Conservation (phyloP, 1,140 invertebrate species). For the Pomacea maculata region DNA sequence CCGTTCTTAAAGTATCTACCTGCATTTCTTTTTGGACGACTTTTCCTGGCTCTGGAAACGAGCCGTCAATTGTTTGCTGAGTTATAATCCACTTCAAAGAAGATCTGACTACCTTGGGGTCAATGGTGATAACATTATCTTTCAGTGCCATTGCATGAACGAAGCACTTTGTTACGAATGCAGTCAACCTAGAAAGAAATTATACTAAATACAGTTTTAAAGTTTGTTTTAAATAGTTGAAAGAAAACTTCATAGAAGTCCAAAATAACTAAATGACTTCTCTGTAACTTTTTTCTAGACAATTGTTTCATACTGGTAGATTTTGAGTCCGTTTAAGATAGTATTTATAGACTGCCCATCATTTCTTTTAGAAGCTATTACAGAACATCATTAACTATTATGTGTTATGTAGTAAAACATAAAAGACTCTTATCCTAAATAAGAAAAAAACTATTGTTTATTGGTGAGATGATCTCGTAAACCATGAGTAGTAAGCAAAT, state of each 20-base stretch:
- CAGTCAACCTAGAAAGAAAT: constrained; percentile 73
- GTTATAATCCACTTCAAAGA: constrained; percentile 81
- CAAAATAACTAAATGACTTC: background rate
- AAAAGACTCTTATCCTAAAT: no score
- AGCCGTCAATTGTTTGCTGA: constrained; percentile 81
- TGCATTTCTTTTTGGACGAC: constrained; percentile 59
- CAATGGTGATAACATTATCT: constrained; percentile 78
- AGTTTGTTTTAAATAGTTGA: no score
- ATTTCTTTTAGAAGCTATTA: background rate
- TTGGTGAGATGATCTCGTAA: no score
- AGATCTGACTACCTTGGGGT: constrained; percentile 72
- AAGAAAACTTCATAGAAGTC: background rate
- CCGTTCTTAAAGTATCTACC: constrained; percentile 25
- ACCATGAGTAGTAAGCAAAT: no score
- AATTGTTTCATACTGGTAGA: no score
- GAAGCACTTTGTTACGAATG: constrained; percentile 88
- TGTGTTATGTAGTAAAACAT: no score
- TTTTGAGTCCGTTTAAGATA: no score
- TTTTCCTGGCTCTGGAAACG: constrained; percentile 72
- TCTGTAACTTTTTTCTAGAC: background rate
- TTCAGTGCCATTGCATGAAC: constrained; percentile 77
- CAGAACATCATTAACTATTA: no score
- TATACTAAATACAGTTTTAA: background rate
- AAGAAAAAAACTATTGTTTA: no score
- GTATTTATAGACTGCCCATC: background rate